Conservation (phyloP, 2,888 invertebrate species). For the Macrosoma leucophasiata region DNA sequence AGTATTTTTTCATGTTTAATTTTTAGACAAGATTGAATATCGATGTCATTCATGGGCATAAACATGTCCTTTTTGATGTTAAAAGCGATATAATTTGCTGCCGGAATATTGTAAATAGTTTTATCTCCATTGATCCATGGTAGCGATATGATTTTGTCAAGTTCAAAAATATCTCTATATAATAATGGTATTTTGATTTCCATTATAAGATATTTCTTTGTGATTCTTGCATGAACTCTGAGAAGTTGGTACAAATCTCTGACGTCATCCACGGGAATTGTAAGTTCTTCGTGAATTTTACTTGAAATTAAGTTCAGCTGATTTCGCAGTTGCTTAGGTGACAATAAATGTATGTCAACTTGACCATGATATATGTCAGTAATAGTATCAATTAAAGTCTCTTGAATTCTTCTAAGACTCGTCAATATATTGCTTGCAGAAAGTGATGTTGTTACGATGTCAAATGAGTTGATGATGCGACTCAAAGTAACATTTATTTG, state of each 20-base stretch:
- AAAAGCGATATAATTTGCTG: conserved; percentile 2
- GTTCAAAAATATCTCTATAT: conserved; percentile 7
- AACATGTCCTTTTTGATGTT: conserved; percentile 3
- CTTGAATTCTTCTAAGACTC: no score
- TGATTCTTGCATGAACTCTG: conserved; percentile 4
- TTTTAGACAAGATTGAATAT: no score
- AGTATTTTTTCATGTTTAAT: neutral
- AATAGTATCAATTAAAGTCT: no score
- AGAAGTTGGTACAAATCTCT: conserved; percentile 10
- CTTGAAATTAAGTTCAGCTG: conserved; percentile 4
- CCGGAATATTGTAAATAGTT: conserved; percentile 2
- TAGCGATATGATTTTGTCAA: conserved; percentile 1
- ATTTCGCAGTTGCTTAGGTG: conserved; percentile 5
- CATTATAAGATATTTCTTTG: no score
- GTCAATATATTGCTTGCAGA: no score
- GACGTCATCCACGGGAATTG: no score
- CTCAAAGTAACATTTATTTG: no score
- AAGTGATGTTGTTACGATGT: no score
- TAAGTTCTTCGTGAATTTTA: no score
- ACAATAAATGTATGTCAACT: no score
- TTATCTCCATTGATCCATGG: conserved; percentile 1
- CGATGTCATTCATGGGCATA: conserved; percentile 1
- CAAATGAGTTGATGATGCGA: no score
- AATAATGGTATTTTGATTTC: conserved; percentile 12
- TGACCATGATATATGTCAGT: no score